Conservation (phyloP, 2,797 vertebrate species). For the Phaenicophaeus curvirostris region DNA sequence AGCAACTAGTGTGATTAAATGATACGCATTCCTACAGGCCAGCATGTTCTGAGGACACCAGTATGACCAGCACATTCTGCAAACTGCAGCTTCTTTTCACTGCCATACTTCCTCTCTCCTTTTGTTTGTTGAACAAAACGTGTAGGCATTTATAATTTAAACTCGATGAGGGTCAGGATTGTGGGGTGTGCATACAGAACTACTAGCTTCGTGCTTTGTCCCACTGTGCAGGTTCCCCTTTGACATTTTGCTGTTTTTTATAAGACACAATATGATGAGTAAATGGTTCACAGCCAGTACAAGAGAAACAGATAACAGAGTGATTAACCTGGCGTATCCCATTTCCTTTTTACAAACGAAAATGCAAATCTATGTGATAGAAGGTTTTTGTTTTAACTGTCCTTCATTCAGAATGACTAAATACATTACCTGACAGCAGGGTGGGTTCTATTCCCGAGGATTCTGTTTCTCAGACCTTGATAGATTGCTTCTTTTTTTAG, state of each 20-base stretch:
- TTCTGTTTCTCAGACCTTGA: conserved; percentile 35
- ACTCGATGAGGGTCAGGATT: neutral
- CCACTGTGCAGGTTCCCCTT: neutral
- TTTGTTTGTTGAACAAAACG: neutral
- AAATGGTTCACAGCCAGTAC: neutral
- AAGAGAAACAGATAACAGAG: neutral
- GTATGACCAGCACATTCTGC: neutral
- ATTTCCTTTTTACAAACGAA: neutral
- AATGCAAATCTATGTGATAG: neutral
- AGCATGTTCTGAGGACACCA: neutral
- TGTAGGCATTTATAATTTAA: neutral
- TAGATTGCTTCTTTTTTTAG: conserved; percentile 31
- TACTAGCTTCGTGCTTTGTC: neutral
- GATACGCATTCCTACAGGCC: neutral
- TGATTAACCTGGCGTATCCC: neutral
- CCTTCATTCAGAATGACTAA: conserved; percentile 28
- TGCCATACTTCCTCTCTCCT: neutral
- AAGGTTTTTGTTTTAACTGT: conserved; percentile 1
- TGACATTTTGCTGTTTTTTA: neutral
- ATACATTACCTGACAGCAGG: neutral
- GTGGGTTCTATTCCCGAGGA: neutral
- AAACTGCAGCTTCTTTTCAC: neutral
- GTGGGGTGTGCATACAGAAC: neutral
- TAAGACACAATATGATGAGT: neutral
- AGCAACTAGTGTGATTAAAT: neutral